Conservation (phyloP, 2,888 invertebrate species). For the Dascillus cervinus region DNA sequence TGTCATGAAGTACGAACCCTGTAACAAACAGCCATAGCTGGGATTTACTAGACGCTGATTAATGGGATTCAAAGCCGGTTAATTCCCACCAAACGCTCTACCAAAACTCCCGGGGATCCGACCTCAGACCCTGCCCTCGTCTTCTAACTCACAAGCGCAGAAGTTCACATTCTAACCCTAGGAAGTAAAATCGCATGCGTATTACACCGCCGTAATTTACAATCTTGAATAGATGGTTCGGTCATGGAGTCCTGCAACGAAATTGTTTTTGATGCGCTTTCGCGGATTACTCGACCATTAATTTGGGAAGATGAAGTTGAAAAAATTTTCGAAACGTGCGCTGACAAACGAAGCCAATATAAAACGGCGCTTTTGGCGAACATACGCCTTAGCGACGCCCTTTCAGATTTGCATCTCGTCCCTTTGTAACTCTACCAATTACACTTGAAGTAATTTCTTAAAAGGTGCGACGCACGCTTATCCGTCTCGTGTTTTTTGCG, state of each 20-base stretch:
- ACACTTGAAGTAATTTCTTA: constrained; percentile 18
- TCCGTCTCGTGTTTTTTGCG: constrained; percentile 6
- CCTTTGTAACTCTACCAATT: constrained; percentile 30
- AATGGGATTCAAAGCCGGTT: constrained; percentile 62
- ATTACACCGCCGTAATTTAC: constrained; percentile 34
- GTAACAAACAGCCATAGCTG: constrained; percentile 43
- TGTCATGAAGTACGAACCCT: no score
- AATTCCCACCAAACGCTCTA: constrained; percentile 56
- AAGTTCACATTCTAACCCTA: constrained; percentile 23
- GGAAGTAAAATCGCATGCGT: constrained; percentile 33
- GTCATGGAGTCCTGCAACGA: constrained; percentile 33
- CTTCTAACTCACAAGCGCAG: constrained; percentile 3
- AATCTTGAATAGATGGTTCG: constrained; percentile 35
- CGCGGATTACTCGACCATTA: no score
- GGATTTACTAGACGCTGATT: constrained; percentile 56
- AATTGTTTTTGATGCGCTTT: constrained; percentile 39
- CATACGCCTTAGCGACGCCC: constrained; percentile 21
- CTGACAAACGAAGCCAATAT: constrained; percentile 26
- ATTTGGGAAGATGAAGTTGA: no score
- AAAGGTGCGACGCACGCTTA: constrained; percentile 7
- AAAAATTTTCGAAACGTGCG: no score
- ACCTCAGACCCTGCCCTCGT: constrained; percentile 29
- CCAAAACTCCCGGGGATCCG: constrained; percentile 45
- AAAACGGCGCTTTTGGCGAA: constrained; percentile 24
- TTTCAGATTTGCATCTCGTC: constrained; percentile 28